Percentiles rank a stretch among this genome's conserved stretches.
phyloP scores from a whole-genome alignment of 2,113 vertebrate genomes.

The Tetrax tetrax region DNA sequence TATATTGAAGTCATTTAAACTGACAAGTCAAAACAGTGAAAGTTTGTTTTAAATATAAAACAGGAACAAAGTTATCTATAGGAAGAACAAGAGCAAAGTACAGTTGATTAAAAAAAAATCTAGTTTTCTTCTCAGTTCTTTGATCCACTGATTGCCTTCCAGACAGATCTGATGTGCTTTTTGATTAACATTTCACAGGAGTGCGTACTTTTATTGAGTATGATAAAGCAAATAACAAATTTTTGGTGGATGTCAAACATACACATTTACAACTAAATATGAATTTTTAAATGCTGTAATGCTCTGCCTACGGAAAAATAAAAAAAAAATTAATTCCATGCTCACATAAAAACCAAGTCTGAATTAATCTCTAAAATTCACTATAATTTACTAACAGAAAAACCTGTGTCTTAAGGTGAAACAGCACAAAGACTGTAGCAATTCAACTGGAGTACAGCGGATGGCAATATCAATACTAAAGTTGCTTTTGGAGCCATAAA shows the following conservation, averaged over 20 bases:
- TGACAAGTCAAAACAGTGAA: neutral
- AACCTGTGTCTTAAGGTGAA: neutral
- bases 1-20: neutral
- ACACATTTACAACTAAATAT: neutral
- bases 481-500: neutral
- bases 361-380: neutral
- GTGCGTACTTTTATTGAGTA: neutral
- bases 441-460: neutral
- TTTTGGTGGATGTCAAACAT: neutral
- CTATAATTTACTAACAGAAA: neutral
- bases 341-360: neutral
- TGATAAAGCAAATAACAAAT: neutral
- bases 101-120: neutral
- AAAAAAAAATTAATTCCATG: neutral
- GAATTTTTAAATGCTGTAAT: neutral
- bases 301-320: accelerated
- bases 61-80: neutral
- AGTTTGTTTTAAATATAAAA: neutral
- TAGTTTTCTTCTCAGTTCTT: neutral
- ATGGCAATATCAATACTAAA: neutral
- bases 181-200: slow-evolving; percentile 17
- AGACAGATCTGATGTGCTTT: neutral
- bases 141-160: neutral
- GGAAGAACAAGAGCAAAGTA: neutral
- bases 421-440: neutral